Conservation (phyloP, 2,888 invertebrate genomes). For the Cataglyphis albicans region DNA sequence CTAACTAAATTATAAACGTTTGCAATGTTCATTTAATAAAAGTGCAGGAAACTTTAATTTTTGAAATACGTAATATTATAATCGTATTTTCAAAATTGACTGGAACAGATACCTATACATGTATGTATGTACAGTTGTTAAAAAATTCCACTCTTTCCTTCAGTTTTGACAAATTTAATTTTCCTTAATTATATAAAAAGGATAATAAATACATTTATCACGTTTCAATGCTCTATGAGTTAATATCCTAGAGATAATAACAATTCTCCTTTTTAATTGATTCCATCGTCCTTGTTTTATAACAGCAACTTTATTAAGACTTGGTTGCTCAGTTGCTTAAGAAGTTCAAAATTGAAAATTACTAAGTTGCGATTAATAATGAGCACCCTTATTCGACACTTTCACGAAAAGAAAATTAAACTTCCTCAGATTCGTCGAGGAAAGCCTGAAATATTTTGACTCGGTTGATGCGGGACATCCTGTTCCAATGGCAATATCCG, state of each 20-base stretch:
- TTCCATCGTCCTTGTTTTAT: not conserved
- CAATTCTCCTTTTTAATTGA: not conserved
- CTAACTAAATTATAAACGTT: constrained; percentile 13
- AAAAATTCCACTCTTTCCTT: not conserved
- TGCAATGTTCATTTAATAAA: constrained; percentile 31
- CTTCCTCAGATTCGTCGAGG: not conserved
- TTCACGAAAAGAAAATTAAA: not conserved
- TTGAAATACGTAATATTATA: not conserved
- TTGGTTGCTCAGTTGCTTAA: not conserved
- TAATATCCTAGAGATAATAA: not conserved
- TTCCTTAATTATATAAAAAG: not conserved
- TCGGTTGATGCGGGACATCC: constrained; percentile 14
- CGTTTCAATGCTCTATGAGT: not conserved
- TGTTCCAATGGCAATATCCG: constrained; percentile 31
- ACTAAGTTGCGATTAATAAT: not conserved
- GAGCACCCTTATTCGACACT: not conserved
- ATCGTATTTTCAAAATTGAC: not conserved
- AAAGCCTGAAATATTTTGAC: constrained; percentile 23
- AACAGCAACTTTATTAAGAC: not conserved
- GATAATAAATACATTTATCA: not conserved
- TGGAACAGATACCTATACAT: not conserved
- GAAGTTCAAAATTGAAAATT: constrained; percentile 9
- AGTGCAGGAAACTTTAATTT: constrained; percentile 2
- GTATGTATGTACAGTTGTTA: not conserved
- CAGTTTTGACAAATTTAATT: not conserved